Conservation (phyloP, 2,888 invertebrate species). For the Aromia moschata region DNA sequence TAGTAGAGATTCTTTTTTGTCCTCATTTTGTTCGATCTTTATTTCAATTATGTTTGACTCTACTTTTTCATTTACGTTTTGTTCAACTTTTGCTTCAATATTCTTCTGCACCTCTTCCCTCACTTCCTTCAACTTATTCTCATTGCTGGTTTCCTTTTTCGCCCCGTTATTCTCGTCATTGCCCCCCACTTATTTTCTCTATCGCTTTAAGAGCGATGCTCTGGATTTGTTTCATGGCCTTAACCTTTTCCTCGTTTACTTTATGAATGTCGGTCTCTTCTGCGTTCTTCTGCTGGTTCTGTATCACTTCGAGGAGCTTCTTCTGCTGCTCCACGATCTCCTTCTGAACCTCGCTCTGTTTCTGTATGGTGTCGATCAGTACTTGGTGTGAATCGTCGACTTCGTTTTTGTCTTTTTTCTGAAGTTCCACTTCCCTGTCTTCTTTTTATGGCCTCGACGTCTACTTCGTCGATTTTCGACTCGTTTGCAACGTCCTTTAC, state of each 20-base stretch:
- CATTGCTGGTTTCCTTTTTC: slow-evolving; percentile 55
- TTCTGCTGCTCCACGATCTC: slow-evolving; percentile 75
- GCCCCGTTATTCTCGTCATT: slow-evolving; percentile 50
- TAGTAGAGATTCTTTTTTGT: background rate
- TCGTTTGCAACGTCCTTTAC: no score
- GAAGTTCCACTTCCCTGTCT: slow-evolving; percentile 61
- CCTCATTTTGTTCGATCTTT: background rate
- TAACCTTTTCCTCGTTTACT: slow-evolving; percentile 52
- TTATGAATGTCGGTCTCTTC: slow-evolving; percentile 43
- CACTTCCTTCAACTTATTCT: slow-evolving; percentile 40
- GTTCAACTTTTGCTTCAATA: slow-evolving; percentile 3
- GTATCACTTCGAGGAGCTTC: slow-evolving; percentile 46
- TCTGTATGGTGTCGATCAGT: slow-evolving; percentile 72
- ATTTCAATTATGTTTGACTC: background rate
- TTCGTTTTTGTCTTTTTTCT: slow-evolving; percentile 53
- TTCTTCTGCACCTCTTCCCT: slow-evolving; percentile 24
- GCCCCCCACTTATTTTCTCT: slow-evolving; percentile 52
- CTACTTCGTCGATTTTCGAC: slow-evolving; percentile 63
- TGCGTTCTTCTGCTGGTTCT: slow-evolving; percentile 46
- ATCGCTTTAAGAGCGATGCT: slow-evolving; percentile 58
- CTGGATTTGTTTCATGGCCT: slow-evolving; percentile 58
- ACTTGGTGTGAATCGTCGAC: slow-evolving; percentile 59
- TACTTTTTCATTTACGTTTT: background rate
- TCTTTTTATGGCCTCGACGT: slow-evolving; percentile 63
- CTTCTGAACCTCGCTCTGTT: slow-evolving; percentile 74